phyloP scores from a whole-genome alignment of 2,888 invertebrate genomes.

The Cacoxenus indagator region DNA sequence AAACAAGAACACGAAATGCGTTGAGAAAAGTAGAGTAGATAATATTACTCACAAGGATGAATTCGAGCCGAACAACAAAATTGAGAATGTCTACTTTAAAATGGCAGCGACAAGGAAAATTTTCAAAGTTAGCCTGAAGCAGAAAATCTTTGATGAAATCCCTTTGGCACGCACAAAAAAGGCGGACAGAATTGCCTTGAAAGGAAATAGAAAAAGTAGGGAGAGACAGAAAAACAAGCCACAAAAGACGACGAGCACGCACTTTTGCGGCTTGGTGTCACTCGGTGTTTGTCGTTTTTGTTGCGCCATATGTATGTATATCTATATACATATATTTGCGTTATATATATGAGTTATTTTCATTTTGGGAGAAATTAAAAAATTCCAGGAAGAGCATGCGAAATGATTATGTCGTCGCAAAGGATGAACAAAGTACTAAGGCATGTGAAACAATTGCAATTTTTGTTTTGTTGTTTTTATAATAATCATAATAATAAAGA shows the following conservation, averaged over 20 bases:
- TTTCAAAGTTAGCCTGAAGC: not conserved
- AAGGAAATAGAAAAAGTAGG: constrained; percentile 23
- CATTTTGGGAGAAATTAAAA: constrained; percentile 17
- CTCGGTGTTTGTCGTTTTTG: constrained; percentile 12
- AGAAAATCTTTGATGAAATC: constrained; percentile 41
- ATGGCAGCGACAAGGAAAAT: constrained; percentile 16
- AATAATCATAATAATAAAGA: constrained; percentile 1
- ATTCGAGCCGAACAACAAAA: not conserved
- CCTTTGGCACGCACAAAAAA: constrained; percentile 12
- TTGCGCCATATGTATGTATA: not conserved
- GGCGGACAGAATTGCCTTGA: not conserved
- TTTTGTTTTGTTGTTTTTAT: too few relatives aligned
- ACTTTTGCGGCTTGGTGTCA: constrained; percentile 5
- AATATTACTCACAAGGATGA: constrained; percentile 23
- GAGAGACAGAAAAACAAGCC: not conserved
- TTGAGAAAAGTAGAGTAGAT: constrained; percentile 32
- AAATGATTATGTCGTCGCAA: not conserved
- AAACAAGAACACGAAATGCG: not conserved
- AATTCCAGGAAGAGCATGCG: constrained; percentile 7
- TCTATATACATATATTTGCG: not conserved
- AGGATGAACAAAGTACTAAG: too few relatives aligned
- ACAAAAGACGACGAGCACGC: not conserved
- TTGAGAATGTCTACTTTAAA: constrained; percentile 42
- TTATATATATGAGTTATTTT: constrained; percentile 3
- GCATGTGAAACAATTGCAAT: not conserved